phyloP scores from a whole-genome alignment of 2,113 vertebrate genomes.

The Himantopus leucocephalus region DNA sequence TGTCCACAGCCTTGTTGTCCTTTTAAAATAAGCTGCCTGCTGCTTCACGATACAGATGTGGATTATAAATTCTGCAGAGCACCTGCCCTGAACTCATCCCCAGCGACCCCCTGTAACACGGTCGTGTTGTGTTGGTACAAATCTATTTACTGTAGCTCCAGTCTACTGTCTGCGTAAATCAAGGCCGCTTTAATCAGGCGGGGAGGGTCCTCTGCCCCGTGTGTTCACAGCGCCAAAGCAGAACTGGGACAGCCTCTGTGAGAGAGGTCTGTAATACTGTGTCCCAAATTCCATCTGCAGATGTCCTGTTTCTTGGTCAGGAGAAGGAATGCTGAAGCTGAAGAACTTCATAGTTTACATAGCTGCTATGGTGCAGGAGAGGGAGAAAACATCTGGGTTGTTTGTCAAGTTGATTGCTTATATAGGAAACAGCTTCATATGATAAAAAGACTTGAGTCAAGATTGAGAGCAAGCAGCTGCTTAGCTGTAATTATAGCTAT shows the following conservation, averaged over 20 bases:
- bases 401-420: constrained; percentile 21
- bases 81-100: constrained; percentile 18
- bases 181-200: background rate
- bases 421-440: background rate
- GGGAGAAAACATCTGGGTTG: constrained; percentile 3
- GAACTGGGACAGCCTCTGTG: background rate
- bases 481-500: background rate
- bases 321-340: background rate
- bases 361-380: background rate
- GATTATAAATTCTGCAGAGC: background rate
- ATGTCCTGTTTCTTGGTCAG: background rate
- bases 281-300: background rate
- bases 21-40: background rate
- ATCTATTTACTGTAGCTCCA: background rate
- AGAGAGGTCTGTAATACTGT: background rate
- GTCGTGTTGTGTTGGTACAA: background rate
- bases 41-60: background rate
- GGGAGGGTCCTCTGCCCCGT: background rate
- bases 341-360: background rate
- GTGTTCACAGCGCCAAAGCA: background rate
- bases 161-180: background rate
- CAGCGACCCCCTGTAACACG: background rate
- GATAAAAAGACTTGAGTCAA: background rate
- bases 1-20: background rate
- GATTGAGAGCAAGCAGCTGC: constrained; percentile 25